Evolutionary conservation across 2,797 vertebrate species (phyloP).

Genomic region (Choloepus didactylus): DNA sequence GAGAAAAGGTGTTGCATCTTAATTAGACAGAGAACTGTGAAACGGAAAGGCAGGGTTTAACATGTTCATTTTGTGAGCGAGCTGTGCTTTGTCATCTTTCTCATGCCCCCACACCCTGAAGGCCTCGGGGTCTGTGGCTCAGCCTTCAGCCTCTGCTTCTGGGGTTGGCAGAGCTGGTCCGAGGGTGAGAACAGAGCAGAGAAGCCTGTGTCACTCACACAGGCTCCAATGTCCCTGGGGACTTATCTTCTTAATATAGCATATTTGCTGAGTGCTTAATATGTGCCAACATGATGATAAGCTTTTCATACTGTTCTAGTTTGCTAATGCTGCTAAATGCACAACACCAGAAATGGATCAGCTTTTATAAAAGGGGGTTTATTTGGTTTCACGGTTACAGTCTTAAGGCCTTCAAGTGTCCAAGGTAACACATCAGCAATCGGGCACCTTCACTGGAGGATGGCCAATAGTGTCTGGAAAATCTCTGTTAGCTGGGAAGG

Average conservation of each 20-base stretch:
- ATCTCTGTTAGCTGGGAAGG: too few species aligned
- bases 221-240: background rate
- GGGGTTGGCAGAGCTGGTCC: background rate
- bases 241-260: background rate
- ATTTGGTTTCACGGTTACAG: too few species aligned
- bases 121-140: background rate
- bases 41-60: background rate
- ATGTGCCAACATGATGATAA: background rate
- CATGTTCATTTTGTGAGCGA: background rate
- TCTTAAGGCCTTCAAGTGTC: too few species aligned
- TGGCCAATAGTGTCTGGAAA: too few species aligned
- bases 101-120: fast-evolving
- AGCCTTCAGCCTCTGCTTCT: background rate
- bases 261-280: background rate
- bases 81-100: background rate
- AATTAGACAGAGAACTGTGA: background rate
- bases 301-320: background rate
- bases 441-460: too few species aligned
- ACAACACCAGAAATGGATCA: too few species aligned
- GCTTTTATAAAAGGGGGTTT: too few species aligned
- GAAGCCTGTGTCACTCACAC: background rate
- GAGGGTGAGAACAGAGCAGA: background rate
- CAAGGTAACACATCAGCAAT: too few species aligned
- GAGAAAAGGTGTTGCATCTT: constrained; percentile 47
- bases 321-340: too few species aligned